Evolutionary conservation across 1,140 invertebrate species (phyloP).

Genomic region (Hormaphis cornu): DNA sequence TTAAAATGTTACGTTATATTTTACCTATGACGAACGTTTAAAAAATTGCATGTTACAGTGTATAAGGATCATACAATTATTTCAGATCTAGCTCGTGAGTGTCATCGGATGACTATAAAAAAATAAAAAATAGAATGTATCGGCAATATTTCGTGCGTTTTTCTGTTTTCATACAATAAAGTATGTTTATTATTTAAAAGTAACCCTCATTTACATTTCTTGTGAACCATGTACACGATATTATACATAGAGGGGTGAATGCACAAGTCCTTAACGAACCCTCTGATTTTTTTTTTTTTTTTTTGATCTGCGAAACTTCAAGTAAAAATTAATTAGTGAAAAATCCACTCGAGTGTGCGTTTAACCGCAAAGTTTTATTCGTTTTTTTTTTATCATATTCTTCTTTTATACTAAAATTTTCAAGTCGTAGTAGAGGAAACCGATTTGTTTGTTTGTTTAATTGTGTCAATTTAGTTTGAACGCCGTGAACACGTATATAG

Average conservation of each 20-base stretch:
- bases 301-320: background rate
- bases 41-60: no score
- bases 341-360: background rate
- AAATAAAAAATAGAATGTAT: no score
- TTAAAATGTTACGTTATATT: no score
- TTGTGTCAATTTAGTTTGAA: background rate
- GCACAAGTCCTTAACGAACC: background rate
- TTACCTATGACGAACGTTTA: no score
- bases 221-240: background rate
- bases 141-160: no score
- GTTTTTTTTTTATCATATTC: background rate
- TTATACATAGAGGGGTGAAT: background rate
- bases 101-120: no score
- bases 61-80: no score
- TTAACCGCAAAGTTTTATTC: background rate
- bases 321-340: slow-evolving; percentile 19
- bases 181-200: background rate
- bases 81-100: no score
- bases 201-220: background rate
- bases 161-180: no score
- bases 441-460: background rate
- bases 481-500: background rate
- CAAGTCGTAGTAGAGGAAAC: background rate
- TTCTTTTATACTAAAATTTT: background rate
- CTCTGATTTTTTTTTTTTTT: background rate